These are phyloP conservation scores for Panulirus ornatus DNA, from an alignment of 1,140 invertebrate genomes.

Conservation along the genomic window DNA sequence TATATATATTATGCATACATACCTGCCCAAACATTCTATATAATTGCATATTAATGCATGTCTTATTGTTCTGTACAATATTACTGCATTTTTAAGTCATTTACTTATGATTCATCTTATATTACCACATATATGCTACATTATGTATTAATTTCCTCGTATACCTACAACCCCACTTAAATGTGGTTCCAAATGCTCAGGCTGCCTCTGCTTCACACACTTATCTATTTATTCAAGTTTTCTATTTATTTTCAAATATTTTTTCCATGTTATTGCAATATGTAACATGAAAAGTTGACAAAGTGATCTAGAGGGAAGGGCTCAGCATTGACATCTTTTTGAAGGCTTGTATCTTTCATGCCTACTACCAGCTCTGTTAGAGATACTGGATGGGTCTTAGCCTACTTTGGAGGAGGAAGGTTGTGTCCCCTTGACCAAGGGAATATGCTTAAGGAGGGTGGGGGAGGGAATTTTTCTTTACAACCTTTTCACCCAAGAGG, in stretches of 20 bases:
- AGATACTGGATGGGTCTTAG: conserved; percentile 34
- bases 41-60: too few species aligned
- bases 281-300: background rate
- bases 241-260: conserved; percentile 43
- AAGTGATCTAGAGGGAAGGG: background rate
- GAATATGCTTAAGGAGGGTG: background rate
- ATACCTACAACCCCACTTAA: background rate
- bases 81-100: too few species aligned
- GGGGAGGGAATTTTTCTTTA: background rate
- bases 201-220: conserved; percentile 46
- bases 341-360: background rate
- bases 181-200: conserved; percentile 31
- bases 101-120: too few species aligned
- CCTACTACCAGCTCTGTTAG: background rate
- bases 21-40: background rate
- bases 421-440: conserved; percentile 23
- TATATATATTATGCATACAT: background rate
- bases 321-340: background rate
- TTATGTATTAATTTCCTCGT: too few species aligned
- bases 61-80: too few species aligned
- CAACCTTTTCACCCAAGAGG: conserved; percentile 13
- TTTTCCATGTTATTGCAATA: conserved; percentile 18
- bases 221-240: conserved; percentile 40
- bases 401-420: conserved; percentile 39
- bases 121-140: too few species aligned